Conservation (phyloP, 2,888 invertebrate genomes). For the Bellardia pandia region DNA sequence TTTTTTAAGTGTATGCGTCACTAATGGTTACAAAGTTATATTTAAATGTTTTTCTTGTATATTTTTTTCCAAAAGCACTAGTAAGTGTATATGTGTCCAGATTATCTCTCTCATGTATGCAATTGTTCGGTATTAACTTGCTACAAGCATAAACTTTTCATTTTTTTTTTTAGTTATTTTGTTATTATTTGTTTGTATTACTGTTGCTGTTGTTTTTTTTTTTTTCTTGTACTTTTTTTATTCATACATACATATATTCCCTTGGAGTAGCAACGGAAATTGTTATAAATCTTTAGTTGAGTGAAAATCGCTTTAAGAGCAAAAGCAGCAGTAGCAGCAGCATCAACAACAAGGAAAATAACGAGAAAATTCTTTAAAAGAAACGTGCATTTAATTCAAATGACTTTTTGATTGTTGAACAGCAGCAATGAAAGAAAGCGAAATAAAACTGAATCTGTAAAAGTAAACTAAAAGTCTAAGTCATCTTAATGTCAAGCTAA, state of each 20-base stretch:
- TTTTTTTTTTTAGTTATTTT: slow-evolving; percentile 17
- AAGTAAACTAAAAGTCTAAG: slow-evolving; percentile 58
- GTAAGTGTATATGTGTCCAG: background rate
- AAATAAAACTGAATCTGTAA: slow-evolving; percentile 16
- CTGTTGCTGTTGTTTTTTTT: slow-evolving; percentile 25
- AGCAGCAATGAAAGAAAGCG: slow-evolving; percentile 20
- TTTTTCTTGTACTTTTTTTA: background rate
- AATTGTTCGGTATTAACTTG: slow-evolving; percentile 50
- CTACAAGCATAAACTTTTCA: slow-evolving; percentile 3
- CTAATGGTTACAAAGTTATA: slow-evolving; percentile 61
- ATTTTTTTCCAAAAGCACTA: slow-evolving; percentile 21
- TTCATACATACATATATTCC: background rate
- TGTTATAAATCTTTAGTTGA: slow-evolving; percentile 63
- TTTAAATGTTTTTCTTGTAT: slow-evolving; percentile 58
- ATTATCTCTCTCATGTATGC: slow-evolving; percentile 54
- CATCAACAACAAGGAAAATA: background rate
- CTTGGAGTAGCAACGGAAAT: slow-evolving; percentile 51
- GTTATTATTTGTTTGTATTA: slow-evolving; percentile 44
- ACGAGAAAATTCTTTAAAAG: slow-evolving; percentile 37
- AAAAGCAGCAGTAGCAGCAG: slow-evolving; percentile 21
- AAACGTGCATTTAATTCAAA: slow-evolving; percentile 68
- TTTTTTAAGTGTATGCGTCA: slow-evolving; percentile 51
- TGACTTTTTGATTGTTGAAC: slow-evolving; percentile 67
- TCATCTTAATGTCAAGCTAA: slow-evolving; percentile 65
- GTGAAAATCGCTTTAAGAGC: slow-evolving; percentile 58